These are phyloP conservation scores for Acrobasis suavella DNA, from an alignment of 2,888 invertebrate genomes.

Conservation along the genomic window DNA sequence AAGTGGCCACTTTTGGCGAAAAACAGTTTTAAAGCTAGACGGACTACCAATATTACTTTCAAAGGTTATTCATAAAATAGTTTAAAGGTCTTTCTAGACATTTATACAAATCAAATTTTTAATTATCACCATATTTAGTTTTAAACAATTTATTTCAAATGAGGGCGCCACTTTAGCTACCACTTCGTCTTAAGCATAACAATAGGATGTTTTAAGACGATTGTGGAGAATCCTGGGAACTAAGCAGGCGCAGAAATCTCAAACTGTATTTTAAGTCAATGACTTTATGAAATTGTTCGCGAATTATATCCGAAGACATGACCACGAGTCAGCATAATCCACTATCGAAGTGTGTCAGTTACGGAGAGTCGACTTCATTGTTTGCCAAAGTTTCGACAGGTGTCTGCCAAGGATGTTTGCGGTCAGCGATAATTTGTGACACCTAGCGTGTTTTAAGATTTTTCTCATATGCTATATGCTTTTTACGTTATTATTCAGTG, in stretches of 20 bases:
- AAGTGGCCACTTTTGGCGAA: no score
- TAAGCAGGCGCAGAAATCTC: conserved; percentile 35
- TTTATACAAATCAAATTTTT: no score
- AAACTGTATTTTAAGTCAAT: conserved; percentile 40
- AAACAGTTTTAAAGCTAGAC: no score
- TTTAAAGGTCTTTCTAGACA: no score
- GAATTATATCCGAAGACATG: conserved; percentile 5
- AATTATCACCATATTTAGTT: no score
- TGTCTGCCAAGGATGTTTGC: conserved; percentile 25
- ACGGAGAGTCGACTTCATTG: conserved; percentile 34
- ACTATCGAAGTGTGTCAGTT: conserved; percentile 36
- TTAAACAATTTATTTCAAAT: no score
- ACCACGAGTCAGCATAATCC: conserved; percentile 29
- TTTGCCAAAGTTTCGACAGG: conserved; percentile 35
- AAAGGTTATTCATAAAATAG: no score
- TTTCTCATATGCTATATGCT: neutral
- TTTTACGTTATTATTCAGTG: conserved; percentile 22
- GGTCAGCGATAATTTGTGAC: conserved; percentile 8
- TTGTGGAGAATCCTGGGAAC: conserved; percentile 59
- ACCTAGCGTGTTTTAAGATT: conserved; percentile 1
- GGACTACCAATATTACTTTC: no score
- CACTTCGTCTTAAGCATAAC: no score
- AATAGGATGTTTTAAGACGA: conserved; percentile 62
- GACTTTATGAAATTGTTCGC: conserved; percentile 29
- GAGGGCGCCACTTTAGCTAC: no score